These are phyloP conservation scores for Plecotus auritus DNA, from an alignment of 2,113 vertebrate species.

Conservation along the genomic window DNA sequence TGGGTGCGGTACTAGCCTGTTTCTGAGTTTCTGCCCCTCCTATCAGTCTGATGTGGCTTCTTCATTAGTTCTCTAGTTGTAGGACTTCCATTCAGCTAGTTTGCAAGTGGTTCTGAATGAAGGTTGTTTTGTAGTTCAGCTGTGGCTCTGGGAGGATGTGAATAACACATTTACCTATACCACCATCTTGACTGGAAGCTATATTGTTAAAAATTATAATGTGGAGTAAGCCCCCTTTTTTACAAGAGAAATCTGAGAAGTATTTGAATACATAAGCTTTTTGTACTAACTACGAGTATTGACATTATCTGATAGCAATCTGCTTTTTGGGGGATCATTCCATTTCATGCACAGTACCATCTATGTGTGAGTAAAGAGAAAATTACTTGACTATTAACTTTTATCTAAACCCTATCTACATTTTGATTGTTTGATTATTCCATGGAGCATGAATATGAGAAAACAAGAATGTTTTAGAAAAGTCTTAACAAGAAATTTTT, in stretches of 20 bases:
- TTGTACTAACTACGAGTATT: neutral
- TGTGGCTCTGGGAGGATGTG: neutral
- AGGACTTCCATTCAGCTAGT: neutral
- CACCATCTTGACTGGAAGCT: neutral
- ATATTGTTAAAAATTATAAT: neutral
- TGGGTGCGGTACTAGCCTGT: neutral
- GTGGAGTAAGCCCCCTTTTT: neutral
- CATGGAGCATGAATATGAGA: neutral
- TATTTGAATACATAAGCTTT: neutral
- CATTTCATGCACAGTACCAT: neutral
- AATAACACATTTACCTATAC: neutral
- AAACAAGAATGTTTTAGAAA: neutral
- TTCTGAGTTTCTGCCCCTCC: neutral
- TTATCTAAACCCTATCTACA: neutral
- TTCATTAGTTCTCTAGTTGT: neutral
- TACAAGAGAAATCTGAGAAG: neutral
- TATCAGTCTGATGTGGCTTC: neutral
- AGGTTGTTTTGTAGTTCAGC: neutral
- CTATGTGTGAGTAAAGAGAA: neutral
- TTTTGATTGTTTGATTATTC: neutral
- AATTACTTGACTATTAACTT: neutral
- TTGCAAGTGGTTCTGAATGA: neutral
- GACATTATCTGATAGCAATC: neutral
- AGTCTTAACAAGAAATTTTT: neutral
- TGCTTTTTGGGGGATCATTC: neutral